These are phyloP conservation scores for Drosophila virilis DNA, from an alignment of 1,140 invertebrate genomes.

Conservation along the genomic window DNA sequence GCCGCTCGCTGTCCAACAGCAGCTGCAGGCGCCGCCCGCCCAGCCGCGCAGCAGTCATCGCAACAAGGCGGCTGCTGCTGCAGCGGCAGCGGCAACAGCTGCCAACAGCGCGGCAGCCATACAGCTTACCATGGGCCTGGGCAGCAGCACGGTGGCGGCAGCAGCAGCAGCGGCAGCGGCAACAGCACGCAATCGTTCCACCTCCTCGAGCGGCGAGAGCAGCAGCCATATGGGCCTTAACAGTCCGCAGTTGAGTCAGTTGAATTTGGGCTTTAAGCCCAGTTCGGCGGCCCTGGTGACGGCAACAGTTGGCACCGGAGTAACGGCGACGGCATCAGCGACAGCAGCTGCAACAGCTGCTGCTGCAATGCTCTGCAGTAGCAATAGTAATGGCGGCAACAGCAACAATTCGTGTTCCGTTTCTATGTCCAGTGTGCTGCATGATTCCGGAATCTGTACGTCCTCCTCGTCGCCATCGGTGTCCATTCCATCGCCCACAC, in stretches of 20 bases:
- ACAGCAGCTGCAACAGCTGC: constrained; percentile 38
- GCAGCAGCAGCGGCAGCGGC: constrained; percentile 40
- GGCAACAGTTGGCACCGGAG: constrained; percentile 27
- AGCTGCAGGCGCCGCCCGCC: constrained; percentile 57
- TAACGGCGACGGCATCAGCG: constrained; percentile 7
- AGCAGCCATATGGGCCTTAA: constrained; percentile 69
- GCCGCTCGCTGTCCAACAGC: constrained; percentile 72
- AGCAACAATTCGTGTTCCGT: constrained; percentile 76
- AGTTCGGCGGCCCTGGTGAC: constrained; percentile 37
- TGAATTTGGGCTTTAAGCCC: constrained; percentile 69
- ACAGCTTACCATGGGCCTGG: constrained; percentile 68
- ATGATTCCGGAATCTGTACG: constrained; percentile 81
- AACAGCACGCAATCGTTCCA: constrained; percentile 74
- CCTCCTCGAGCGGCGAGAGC: constrained; percentile 78
- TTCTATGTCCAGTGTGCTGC: constrained; percentile 74
- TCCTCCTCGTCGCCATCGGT: constrained; percentile 79
- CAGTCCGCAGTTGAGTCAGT: constrained; percentile 62
- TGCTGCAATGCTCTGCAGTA: constrained; percentile 39
- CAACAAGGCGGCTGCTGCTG: constrained; percentile 63
- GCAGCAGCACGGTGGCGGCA: constrained; percentile 27
- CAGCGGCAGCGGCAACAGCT: constrained; percentile 45
- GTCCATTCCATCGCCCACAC: constrained; percentile 77
- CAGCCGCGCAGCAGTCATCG: constrained; percentile 73
- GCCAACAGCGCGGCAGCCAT: constrained; percentile 72
- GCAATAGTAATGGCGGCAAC: constrained; percentile 41